Evolutionary conservation across 2,797 vertebrate species (phyloP), one percentile per base, ranked within the genome.

Genomic region (Telmatherina bonti): DNA sequence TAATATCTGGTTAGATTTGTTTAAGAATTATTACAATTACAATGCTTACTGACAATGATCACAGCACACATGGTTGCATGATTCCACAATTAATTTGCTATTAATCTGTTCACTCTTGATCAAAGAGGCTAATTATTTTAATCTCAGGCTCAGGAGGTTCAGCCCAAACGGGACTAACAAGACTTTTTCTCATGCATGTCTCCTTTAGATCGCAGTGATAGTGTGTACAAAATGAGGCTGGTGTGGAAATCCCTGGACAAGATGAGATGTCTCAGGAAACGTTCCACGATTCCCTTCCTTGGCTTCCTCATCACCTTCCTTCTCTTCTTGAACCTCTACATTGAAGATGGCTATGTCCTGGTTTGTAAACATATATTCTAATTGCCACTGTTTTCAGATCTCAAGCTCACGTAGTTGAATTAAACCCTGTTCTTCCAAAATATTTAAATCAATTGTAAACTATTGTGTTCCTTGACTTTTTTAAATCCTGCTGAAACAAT

Each of bases 231-330:
- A 85, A 85, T 96, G 94, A 97, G 95, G 89, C 85, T 94, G 78
- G 76, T 90, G 83, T 94, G 94, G 94, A 97, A 96, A 93, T 94
- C 94, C 84, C 90, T 96, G 85, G 96, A 99, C 95, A 99, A 97
- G 94, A 99, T 99, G 97, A 96, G 98, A 94, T 99, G 96, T 93
- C 93, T 98, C 91, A 92, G 98, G 89, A 99, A 99, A 88, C 95
- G 97, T 84, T 96, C 96, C 77, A 93, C 96, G 22, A 97, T 97
- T 24, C 98, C 97, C 2, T 96, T 99, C 89, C 93, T 99, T 45
- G 97, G 96, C 81, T 91, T 97, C 83, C 95, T 99, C 89, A 96
- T 98, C 67, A 94, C 97, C 88, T 97, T 96, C 76, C 95, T 99
- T 81, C 95, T 99, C 66, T 97, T 98, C 89, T 94, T 99, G 85